phyloP scores from a whole-genome alignment of 2,797 vertebrate genomes.

The Pseudomugil tenellus region DNA sequence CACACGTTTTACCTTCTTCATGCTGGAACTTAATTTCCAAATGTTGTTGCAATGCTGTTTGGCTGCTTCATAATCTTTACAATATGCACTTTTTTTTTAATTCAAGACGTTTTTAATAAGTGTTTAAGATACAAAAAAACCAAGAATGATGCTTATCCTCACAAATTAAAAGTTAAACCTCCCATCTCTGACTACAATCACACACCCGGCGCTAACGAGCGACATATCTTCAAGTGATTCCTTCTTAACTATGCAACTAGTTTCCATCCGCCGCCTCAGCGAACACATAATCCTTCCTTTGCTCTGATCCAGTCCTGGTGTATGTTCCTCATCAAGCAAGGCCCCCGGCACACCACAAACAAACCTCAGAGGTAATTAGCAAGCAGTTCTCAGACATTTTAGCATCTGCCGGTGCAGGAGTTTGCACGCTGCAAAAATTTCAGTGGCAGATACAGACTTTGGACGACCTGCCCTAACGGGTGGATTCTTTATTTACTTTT shows the following conservation, averaged over 20 bases:
- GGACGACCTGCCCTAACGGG: conserved; percentile 57
- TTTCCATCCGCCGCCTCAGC: conserved; percentile 10
- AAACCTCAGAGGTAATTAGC: conserved; percentile 76
- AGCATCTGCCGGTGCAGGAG: conserved; percentile 64
- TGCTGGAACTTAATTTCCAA: conserved; percentile 37
- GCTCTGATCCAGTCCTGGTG: conserved; percentile 69
- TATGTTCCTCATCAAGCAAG: conserved; percentile 48
- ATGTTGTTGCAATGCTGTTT: no score
- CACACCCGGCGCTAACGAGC: neutral
- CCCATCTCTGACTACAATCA: neutral
- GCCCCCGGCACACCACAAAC: conserved; percentile 44
- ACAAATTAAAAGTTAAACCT: neutral
- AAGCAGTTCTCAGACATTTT: conserved; percentile 45
- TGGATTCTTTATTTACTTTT: conserved; percentile 25
- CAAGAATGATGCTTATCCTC: neutral
- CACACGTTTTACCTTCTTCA: conserved; percentile 21
- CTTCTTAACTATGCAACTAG: neutral
- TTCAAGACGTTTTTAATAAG: conserved; percentile 10
- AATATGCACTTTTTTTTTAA: conserved; percentile 23
- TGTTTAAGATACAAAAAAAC: conserved; percentile 8
- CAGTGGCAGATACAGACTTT: conserved; percentile 5
- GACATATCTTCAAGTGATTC: conserved; percentile 27
- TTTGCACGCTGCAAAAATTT: neutral
- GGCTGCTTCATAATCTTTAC: neutral
- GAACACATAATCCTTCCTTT: conserved; percentile 30